Evolutionary conservation across 2,888 invertebrate species (phyloP).

Genomic region (Bunonema sp.): DNA sequence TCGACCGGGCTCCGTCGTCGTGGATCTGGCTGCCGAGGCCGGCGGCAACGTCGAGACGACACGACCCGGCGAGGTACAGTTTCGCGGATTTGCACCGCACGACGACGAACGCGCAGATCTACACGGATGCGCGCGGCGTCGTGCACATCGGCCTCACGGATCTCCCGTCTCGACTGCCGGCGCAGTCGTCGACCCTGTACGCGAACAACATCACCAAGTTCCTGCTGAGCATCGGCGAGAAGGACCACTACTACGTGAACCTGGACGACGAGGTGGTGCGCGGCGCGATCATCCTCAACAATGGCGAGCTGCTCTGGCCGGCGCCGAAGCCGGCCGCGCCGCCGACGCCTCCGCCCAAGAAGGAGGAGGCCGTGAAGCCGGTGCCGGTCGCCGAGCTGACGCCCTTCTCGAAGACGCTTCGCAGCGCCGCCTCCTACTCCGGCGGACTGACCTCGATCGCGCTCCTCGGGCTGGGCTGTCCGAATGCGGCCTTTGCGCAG

Average conservation of each 20-base stretch:
- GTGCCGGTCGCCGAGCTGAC: constrained; percentile 47
- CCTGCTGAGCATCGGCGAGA: constrained; percentile 64
- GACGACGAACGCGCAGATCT: constrained; percentile 64
- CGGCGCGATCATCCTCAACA: constrained; percentile 63
- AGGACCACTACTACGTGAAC: constrained; percentile 65
- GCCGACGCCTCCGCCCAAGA: constrained; percentile 33
- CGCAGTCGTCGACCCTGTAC: constrained; percentile 70
- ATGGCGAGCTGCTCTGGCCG: constrained; percentile 66
- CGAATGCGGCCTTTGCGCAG: constrained; percentile 67
- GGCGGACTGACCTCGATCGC: constrained; percentile 58
- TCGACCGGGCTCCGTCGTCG: constrained; percentile 75
- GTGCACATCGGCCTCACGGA: constrained; percentile 72
- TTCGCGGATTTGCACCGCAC: too few species aligned
- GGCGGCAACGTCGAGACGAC: constrained; percentile 56
- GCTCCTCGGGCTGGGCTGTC: constrained; percentile 61
- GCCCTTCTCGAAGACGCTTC: constrained; percentile 61
- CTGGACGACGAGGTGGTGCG: constrained; percentile 71
- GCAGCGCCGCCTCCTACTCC: background rate
- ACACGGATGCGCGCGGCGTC: constrained; percentile 63
- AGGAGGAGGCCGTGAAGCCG: constrained; percentile 7
- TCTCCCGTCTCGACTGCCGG: constrained; percentile 66
- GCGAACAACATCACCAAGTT: constrained; percentile 80
- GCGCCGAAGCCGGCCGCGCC: constrained; percentile 54
- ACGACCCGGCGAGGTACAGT: constrained; percentile 15
- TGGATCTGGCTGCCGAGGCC: constrained; percentile 73